phyloP scores from a whole-genome alignment of 2,113 vertebrate species.

The Atractosteus spatula region DNA sequence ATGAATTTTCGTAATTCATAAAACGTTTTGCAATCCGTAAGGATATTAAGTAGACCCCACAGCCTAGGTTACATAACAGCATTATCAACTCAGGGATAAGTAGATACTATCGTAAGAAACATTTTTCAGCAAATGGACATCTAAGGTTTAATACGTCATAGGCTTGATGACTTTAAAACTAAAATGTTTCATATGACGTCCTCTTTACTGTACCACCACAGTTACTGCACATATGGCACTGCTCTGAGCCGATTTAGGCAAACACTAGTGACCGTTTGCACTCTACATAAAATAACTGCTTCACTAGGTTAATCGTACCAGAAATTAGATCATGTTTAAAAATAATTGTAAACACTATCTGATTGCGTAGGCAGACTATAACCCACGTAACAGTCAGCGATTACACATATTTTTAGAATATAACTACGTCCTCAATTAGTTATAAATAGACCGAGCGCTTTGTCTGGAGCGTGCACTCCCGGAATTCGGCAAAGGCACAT shows the following conservation, averaged over 20 bases:
- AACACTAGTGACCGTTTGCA: background rate
- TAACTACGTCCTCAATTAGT: constrained; percentile 5
- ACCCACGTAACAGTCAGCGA: constrained; percentile 16
- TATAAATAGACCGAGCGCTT: constrained; percentile 12
- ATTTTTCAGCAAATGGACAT: no score
- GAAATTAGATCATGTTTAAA: constrained; percentile 13
- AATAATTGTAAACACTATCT: constrained; percentile 10
- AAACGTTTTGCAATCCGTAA: no score
- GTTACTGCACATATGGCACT: background rate
- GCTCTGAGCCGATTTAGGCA: no score
- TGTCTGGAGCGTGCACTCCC: background rate
- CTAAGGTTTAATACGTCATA: no score
- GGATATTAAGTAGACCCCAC: no score
- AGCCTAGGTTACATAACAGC: no score
- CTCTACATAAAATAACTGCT: constrained; percentile 1
- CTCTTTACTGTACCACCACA: background rate
- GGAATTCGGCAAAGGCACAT: no score
- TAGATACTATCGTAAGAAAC: no score
- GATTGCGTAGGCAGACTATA: constrained; percentile 17
- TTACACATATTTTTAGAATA: constrained; percentile 22
- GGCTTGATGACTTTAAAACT: background rate
- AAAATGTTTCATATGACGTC: constrained; percentile 6
- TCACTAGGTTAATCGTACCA: constrained; percentile 16
- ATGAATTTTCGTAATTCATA: no score
- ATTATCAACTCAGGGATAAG: no score